phyloP scores from a whole-genome alignment of 2,888 invertebrate genomes.

The Matsumyia berberina region DNA sequence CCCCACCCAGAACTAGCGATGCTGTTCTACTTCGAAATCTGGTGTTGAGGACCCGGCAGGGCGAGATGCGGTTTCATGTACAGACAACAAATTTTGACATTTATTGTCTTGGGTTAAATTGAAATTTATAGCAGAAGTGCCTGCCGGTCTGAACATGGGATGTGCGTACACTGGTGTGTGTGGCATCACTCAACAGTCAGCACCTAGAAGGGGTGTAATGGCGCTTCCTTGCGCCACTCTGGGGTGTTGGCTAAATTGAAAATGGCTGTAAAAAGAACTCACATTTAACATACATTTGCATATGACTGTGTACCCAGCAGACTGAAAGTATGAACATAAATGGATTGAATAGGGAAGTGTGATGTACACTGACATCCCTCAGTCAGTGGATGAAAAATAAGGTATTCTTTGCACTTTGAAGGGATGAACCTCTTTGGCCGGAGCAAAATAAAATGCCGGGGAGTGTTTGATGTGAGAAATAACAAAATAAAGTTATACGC shows the following conservation, averaged over 20 bases:
- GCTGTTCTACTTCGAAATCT: slow-evolving; percentile 4
- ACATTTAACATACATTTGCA: slow-evolving; percentile 44
- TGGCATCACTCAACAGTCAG: slow-evolving; percentile 18
- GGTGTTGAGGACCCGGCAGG: slow-evolving; percentile 8
- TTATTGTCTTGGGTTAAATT: slow-evolving; percentile 75
- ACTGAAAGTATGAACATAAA: slow-evolving; percentile 4
- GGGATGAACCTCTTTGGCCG: not conserved
- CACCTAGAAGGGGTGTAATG: slow-evolving; percentile 47
- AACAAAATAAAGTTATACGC: too few species aligned
- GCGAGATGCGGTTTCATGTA: slow-evolving; percentile 64
- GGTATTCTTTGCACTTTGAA: not conserved
- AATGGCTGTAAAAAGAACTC: slow-evolving; percentile 51
- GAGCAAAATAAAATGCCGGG: too few species aligned
- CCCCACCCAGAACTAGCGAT: not conserved
- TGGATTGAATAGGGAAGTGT: not conserved
- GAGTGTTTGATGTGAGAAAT: too few species aligned
- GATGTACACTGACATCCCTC: not conserved
- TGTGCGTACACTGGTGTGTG: slow-evolving; percentile 1
- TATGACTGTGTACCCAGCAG: slow-evolving; percentile 10
- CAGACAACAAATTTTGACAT: slow-evolving; percentile 74
- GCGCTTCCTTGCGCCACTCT: slow-evolving; percentile 23
- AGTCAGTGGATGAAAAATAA: not conserved
- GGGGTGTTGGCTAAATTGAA: slow-evolving; percentile 49
- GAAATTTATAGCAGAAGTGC: slow-evolving; percentile 69
- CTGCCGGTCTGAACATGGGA: slow-evolving; percentile 16